Evolutionary conservation across 2,113 vertebrate genomes (phyloP), one percentile per base, ranked within the genome.

Genomic region (Mus pahari): DNA sequence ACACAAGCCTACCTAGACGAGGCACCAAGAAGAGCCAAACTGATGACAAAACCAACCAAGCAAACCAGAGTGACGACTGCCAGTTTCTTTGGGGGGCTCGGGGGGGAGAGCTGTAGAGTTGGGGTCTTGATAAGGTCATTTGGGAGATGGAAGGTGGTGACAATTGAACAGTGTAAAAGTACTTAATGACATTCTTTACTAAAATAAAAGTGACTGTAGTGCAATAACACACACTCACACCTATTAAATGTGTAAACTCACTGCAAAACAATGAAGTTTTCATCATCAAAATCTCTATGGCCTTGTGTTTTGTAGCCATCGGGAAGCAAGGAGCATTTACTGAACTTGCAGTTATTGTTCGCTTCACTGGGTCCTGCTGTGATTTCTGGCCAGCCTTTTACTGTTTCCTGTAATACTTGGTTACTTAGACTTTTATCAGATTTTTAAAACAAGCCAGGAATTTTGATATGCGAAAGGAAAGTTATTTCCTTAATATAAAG

Each of bases 381-480:
- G 83, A 97, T 95, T 97, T 78, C 95, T 97, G 97, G 98, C 98
- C 97, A 97, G 62, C 95, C 96, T 94, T 88, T 62, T 24, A n/a
- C 87, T 94, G 97, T 96, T 97, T 98, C 98, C 98, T 98, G 22
- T 53, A 97, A 95, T 96, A 97, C 62, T 98, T 97, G 95, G 88
- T 97, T 66, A 95, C 92, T 95, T 73, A 74, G 68, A 87, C 97
- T 97, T 96, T 98, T 97, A 98, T 96, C 98, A 97, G 96, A 94
- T 93, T 97, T 92, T 79, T 96, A 84, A 98, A 98, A 75, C 36
- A 74, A 50, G 95, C 45, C 5, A 98, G 97, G 98, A 96, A 97
- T 97, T 97, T 98, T 96, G 95, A 94, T 92, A 97, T 97, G 96
- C 94, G 98, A 98, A 97, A 97, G 97, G 97, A 98, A 98, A 73